Conservation (phyloP, 1,140 invertebrate genomes). For the Procambarus clarkii region DNA sequence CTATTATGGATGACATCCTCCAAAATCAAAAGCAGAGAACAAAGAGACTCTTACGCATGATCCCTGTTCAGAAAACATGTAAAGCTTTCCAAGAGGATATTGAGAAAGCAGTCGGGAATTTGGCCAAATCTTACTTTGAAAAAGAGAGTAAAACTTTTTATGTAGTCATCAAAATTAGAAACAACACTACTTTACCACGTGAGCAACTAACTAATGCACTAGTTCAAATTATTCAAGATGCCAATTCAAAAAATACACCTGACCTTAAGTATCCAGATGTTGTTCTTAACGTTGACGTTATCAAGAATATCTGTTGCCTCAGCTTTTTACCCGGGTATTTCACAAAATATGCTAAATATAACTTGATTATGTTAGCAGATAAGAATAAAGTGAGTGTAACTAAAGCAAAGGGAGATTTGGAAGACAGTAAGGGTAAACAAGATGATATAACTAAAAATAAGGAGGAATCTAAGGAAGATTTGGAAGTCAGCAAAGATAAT, state of each 20-base stretch:
- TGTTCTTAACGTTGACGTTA: conserved; percentile 50
- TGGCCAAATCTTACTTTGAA: conserved; percentile 44
- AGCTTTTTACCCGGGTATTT: conserved; percentile 51
- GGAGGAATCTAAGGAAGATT: too few species aligned
- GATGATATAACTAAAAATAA: too few species aligned
- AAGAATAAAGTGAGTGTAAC: conserved; percentile 27
- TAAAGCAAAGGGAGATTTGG: neutral
- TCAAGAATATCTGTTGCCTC: conserved; percentile 50
- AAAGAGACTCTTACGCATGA: conserved; percentile 41
- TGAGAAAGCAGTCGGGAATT: conserved; percentile 20
- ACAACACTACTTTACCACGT: conserved; percentile 34
- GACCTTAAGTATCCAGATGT: conserved; percentile 45
- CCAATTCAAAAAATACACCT: conserved; percentile 41
- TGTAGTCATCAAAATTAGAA: conserved; percentile 39
- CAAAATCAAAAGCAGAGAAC: conserved; percentile 34
- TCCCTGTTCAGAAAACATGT: conserved; percentile 55
- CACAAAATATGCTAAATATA: conserved; percentile 56
- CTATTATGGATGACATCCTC: conserved; percentile 56
- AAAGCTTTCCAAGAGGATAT: conserved; percentile 52
- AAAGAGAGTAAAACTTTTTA: conserved; percentile 46
- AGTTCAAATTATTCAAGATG: conserved; percentile 19
- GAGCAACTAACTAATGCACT: conserved; percentile 20
- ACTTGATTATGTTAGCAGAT: conserved; percentile 45
- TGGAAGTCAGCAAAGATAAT: too few species aligned
- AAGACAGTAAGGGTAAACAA: too few species aligned